A percentile compares a stretch with the other conserved stretches of the same genome.
Evolutionary conservation across 2,888 invertebrate genomes (phyloP).

Genomic region (Cecidostiba fungosa): DNA sequence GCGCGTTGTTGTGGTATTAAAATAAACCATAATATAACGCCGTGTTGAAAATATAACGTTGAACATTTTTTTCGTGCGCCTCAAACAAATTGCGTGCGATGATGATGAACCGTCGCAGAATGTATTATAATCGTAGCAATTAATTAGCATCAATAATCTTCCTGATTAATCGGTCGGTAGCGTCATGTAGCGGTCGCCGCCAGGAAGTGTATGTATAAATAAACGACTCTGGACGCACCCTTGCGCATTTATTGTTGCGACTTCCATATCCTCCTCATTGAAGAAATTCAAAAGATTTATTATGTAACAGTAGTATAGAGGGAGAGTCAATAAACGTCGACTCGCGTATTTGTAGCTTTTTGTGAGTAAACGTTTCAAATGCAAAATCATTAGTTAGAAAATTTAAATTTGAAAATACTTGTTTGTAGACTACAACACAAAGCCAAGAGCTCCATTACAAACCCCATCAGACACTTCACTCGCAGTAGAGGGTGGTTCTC

Average conservation of each 20-base stretch:
- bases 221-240: slow-evolving; percentile 52
- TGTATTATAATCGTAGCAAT: slow-evolving; percentile 7
- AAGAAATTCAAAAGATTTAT: slow-evolving; percentile 42
- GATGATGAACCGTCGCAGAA: slow-evolving; percentile 2
- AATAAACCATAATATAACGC: no score
- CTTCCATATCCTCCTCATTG: slow-evolving; percentile 42
- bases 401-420: background rate
- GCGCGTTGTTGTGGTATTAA: background rate
- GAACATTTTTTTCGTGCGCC: background rate
- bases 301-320: background rate
- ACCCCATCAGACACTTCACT: background rate
- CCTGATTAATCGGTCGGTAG: slow-evolving; percentile 35
- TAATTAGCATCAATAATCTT: slow-evolving; percentile 35
- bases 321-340: background rate
- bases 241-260: slow-evolving; percentile 38
- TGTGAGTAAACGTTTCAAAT: no score
- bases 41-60: background rate
- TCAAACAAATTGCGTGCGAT: background rate
- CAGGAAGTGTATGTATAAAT: slow-evolving; percentile 41
- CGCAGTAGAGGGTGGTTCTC: background rate
- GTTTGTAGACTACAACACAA: background rate
- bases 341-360: background rate
- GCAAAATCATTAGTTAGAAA: background rate
- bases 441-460: background rate
- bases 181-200: background rate